Evolutionary conservation across 2,888 invertebrate genomes (phyloP).

Genomic region (Drosophila putrida): DNA sequence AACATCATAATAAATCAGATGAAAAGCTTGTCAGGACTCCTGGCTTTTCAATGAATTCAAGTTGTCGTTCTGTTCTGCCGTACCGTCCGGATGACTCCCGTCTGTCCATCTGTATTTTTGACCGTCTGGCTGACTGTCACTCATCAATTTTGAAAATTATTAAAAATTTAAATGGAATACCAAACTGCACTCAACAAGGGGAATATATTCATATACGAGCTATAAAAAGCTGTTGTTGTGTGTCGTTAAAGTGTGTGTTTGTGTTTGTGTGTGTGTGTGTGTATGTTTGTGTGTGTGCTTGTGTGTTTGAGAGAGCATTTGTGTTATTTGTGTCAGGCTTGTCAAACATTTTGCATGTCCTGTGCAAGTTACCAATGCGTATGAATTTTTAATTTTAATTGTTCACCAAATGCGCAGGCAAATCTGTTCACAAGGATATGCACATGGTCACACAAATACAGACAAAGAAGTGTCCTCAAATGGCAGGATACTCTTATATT

Average conservation of each 20-base stretch:
- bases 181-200: conserved; percentile 68
- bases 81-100: not conserved
- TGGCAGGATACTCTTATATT: conserved; percentile 30
- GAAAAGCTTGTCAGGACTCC: conserved; percentile 45
- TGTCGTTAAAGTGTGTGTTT: not conserved
- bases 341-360: conserved; percentile 72
- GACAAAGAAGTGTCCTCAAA: conserved; percentile 1
- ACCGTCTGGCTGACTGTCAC: conserved; percentile 44
- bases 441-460: conserved; percentile 10
- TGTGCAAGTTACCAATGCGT: conserved; percentile 56
- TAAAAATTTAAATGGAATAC: conserved; percentile 83
- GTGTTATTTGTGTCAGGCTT: conserved; percentile 73
- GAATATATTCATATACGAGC: conserved; percentile 40
- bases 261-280: not conserved
- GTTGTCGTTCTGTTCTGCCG: conserved; percentile 9
- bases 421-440: conserved; percentile 61
- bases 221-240: conserved; percentile 27
- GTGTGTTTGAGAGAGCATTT: conserved; percentile 35
- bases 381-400: conserved; percentile 80
- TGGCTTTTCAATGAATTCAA: conserved; percentile 19
- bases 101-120: not conserved
- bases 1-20: conserved; percentile 66
- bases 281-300: conserved; percentile 9
- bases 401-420: conserved; percentile 72
- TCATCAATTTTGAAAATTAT: conserved; percentile 82